Evolutionary conservation across 2,113 vertebrate species (phyloP).

Genomic region (Platichthys stellatus): DNA sequence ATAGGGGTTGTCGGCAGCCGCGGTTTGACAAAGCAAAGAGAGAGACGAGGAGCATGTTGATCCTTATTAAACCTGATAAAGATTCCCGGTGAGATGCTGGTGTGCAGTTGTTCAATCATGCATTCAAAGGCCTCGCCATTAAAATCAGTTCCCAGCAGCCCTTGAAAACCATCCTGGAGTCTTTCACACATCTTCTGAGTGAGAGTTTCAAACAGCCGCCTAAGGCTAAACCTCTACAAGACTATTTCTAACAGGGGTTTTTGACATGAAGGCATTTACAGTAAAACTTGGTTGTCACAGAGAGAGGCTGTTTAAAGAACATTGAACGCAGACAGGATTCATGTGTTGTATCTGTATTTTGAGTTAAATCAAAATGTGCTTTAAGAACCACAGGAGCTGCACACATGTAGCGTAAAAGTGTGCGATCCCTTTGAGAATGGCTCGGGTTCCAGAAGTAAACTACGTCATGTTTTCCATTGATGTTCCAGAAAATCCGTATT

Average conservation of each 20-base stretch:
- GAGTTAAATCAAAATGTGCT: neutral
- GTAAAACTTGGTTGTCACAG: slow-evolving; percentile 21
- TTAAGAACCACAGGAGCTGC: slow-evolving; percentile 12
- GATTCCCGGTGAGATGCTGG: neutral
- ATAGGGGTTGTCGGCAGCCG: neutral
- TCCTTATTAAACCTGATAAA: slow-evolving; percentile 28
- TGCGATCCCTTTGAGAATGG: too few relatives aligned
- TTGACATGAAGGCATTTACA: slow-evolving; percentile 36
- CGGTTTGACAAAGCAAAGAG: slow-evolving; percentile 18
- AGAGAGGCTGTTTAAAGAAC: neutral
- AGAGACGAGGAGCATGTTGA: slow-evolving; percentile 12
- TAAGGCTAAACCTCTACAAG: slow-evolving; percentile 48
- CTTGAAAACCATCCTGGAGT: slow-evolving; percentile 5
- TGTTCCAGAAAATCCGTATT: too few relatives aligned
- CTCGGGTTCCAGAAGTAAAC: too few relatives aligned
- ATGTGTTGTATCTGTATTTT: neutral
- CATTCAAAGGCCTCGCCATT: slow-evolving; percentile 6
- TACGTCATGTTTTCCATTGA: too few relatives aligned
- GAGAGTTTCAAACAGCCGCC: slow-evolving; percentile 57
- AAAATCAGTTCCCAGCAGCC: slow-evolving; percentile 7
- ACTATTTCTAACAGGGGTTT: slow-evolving; percentile 20
- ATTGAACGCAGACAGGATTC: slow-evolving; percentile 3
- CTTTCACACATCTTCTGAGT: slow-evolving; percentile 39
- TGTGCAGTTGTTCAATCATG: slow-evolving; percentile 1
- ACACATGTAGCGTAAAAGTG: neutral